Conservation (phyloP, 2,113 vertebrate species). For the Thermophis baileyi region DNA sequence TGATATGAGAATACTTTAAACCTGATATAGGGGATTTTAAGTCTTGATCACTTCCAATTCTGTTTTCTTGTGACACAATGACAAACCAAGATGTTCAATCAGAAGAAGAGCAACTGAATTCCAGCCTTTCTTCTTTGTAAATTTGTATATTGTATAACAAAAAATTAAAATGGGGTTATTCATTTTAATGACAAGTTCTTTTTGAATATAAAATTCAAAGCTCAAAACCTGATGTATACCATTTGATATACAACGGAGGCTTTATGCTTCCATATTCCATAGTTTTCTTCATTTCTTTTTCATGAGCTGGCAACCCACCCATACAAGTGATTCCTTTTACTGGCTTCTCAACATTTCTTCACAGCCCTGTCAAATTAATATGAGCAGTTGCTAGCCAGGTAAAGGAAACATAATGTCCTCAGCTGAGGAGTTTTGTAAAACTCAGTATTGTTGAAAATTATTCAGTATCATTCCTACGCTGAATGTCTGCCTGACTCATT, state of each 20-base stretch:
- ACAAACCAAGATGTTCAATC: not conserved
- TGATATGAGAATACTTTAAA: not conserved
- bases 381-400: not conserved
- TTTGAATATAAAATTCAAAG: slow-evolving; percentile 16
- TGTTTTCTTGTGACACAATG: not conserved
- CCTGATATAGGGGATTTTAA: not conserved
- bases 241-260: slow-evolving; percentile 10
- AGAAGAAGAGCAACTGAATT: not conserved
- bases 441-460: not conserved
- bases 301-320: not conserved
- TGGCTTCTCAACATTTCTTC: not conserved
- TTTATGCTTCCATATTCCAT: not conserved
- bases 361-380: not conserved
- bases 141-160: not conserved
- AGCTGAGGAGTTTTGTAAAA: not conserved
- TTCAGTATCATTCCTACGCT: not conserved
- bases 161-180: not conserved
- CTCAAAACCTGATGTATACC: not conserved
- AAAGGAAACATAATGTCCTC: not conserved
- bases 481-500: not conserved
- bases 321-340: not conserved
- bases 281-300: not conserved
- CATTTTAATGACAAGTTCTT: not conserved
- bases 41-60: not conserved
- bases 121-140: not conserved